phyloP scores from a whole-genome alignment of 2,797 vertebrate genomes.

The Sebastes jordani region DNA sequence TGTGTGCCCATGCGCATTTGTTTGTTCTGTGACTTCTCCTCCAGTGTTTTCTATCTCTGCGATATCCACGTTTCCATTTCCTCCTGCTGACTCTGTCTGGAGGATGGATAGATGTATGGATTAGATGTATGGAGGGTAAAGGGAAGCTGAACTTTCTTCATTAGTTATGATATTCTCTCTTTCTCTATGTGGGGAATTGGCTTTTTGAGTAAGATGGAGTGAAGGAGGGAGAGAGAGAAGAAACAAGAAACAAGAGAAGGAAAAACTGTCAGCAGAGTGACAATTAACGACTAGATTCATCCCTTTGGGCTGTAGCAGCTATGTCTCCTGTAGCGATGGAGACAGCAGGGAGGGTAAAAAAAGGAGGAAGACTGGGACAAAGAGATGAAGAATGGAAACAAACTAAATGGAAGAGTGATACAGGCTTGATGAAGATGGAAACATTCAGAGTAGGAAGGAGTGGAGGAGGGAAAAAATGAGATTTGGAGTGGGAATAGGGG shows the following conservation, averaged over 20 bases:
- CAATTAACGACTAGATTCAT: slow-evolving; percentile 57
- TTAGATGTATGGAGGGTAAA: slow-evolving; percentile 16
- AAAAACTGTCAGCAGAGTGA: slow-evolving; percentile 48
- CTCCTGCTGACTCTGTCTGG: slow-evolving; percentile 9
- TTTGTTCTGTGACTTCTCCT: slow-evolving; percentile 45
- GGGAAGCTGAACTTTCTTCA: slow-evolving; percentile 29
- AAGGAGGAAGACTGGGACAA: slow-evolving; percentile 17
- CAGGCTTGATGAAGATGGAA: slow-evolving; percentile 5
- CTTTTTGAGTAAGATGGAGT: slow-evolving; percentile 21
- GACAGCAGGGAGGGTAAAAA: slow-evolving; percentile 21
- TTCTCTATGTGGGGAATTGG: slow-evolving; percentile 31
- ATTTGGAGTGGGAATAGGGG: not conserved
- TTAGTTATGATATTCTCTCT: slow-evolving; percentile 51
- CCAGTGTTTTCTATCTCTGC: slow-evolving; percentile 15
- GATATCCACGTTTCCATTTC: slow-evolving; percentile 27
- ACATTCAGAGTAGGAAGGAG: not conserved
- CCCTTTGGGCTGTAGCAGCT: slow-evolving; percentile 37
- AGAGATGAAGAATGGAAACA: slow-evolving; percentile 28
- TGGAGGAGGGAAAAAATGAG: not conserved
- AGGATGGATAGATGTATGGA: slow-evolving; percentile 25
- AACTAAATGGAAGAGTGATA: slow-evolving; percentile 19
- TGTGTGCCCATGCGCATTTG: slow-evolving; percentile 27
- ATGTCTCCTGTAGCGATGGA: slow-evolving; percentile 37
- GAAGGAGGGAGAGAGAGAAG: not conserved
- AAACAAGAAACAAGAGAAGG: slow-evolving; percentile 23